Base-by-base conservation (phyloP, 1,140 invertebrate genomes). In the Sinella curviseta region DNA sequence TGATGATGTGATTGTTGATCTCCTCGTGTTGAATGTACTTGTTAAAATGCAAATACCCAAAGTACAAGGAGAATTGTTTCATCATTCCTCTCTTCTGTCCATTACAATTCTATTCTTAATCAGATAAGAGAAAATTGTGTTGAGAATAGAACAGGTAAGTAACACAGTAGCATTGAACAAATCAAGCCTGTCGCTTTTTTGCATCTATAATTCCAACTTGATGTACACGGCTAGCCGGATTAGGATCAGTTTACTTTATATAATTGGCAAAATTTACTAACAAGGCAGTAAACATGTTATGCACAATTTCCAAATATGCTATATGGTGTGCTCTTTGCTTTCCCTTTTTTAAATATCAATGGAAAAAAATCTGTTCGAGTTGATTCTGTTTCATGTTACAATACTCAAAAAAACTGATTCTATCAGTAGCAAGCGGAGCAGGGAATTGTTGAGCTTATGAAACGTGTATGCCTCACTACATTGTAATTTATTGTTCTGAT, bases 101-200 rank as follows among this genome's bases (percentile, higher is more conserved):
- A 26, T 16, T 70, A 70, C 65, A 70, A 70, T 70, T 70, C 31
- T 30, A 12, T 70, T 33, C 28, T 30, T 30, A n/a, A 70, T 70
- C 57, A 60, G 57, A 60, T 60, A 60, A 60, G 8, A 48, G 24
- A 14, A n/a, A 26, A 60, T 60, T 60, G 14, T 12, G 57, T 14
- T 14, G 3, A 26, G 24, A 60, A 60, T 60, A 60, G 57, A 60
- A 60, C 57, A 26, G 14, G 57, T 8, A 70, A 70, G 65, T 70
- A 70, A 70, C 65, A 70, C 65, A 33, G 65, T 70, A 70, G 65
- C 65, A 30, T 31, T 70, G 65, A 70, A 70, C 65, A 70, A 70
- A 70, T 70, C 65, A 70, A 17, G 65, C n/a, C 26, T 33, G 65
- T 70, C 65, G 65, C 39, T 31, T 31, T 70, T 70, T 70, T 70